These are phyloP conservation scores for Idris sp. DNA, from an alignment of 1,140 invertebrate species.

Conservation along the genomic window DNA sequence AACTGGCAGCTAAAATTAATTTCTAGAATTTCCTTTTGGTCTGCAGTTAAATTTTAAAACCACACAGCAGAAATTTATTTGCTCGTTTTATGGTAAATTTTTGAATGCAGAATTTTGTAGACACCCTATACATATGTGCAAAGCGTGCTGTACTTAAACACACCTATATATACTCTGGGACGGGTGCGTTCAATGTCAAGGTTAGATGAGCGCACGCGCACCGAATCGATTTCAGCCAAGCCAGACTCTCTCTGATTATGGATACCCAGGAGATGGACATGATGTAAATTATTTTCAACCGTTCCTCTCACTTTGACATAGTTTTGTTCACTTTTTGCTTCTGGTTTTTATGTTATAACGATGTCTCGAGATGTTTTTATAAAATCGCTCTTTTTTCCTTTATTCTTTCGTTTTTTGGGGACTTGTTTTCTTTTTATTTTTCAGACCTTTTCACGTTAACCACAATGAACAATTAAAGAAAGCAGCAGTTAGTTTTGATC, in stretches of 20 bases:
- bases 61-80: too few relatives aligned
- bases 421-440: too few relatives aligned
- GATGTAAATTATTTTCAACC: constrained; percentile 56
- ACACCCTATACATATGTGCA: constrained; percentile 12
- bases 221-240: constrained; percentile 52
- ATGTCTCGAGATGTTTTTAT: neutral
- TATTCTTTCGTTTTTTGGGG: too few relatives aligned
- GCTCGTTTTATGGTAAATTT: neutral
- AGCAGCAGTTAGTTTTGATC: too few relatives aligned
- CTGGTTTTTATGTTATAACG: constrained; percentile 11
- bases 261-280: constrained; percentile 44
- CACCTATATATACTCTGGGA: constrained; percentile 23
- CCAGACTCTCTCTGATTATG: constrained; percentile 29
- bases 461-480: too few relatives aligned
- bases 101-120: neutral
- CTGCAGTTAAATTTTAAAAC: too few relatives aligned
- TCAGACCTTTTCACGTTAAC: too few relatives aligned
- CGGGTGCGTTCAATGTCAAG: constrained; percentile 71
- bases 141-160: constrained; percentile 3
- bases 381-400: too few relatives aligned
- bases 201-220: constrained; percentile 70
- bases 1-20: neutral
- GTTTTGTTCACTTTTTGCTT: neutral
- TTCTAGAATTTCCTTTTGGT: constrained; percentile 3
- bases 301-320: neutral